phyloP scores from a whole-genome alignment of 2,797 vertebrate genomes.

The Valencia hispanica region DNA sequence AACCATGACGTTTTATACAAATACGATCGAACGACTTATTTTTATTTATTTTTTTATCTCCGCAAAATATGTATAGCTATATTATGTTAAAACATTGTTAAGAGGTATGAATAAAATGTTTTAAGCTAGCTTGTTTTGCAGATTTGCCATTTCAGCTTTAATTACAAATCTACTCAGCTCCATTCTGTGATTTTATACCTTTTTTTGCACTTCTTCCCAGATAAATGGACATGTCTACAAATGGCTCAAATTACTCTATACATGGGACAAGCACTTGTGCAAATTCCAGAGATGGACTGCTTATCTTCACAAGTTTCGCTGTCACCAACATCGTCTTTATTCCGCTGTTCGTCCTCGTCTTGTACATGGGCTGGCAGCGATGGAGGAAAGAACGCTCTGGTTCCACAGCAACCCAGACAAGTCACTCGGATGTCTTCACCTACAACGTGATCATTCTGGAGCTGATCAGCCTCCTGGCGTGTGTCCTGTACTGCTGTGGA shows the following conservation, averaged over 20 bases:
- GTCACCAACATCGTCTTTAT: background rate
- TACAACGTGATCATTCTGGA: slow-evolving; percentile 22
- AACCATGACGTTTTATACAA: too few relatives aligned
- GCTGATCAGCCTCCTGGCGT: background rate
- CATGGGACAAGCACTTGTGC: background rate
- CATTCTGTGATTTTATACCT: background rate
- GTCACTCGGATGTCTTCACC: slow-evolving; percentile 25
- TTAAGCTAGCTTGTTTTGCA: too few relatives aligned
- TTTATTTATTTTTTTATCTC: too few relatives aligned
- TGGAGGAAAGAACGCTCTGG: background rate
- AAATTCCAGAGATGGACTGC: accelerated
- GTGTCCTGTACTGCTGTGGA: background rate
- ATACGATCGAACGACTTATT: too few relatives aligned
- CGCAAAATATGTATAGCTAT: too few relatives aligned
- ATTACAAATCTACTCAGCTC: background rate
- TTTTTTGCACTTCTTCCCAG: background rate
- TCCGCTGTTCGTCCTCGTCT: background rate
- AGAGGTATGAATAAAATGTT: too few relatives aligned
- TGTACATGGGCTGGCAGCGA: background rate
- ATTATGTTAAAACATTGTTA: too few relatives aligned
- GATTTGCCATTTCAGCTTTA: too few relatives aligned
- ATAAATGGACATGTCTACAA: background rate
- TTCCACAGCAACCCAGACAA: background rate
- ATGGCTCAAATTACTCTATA: background rate
- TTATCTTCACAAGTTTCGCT: slow-evolving; percentile 1